These are phyloP conservation scores for Drosophila serrata DNA, from an alignment of 1,140 invertebrate genomes.

Conservation along the genomic window DNA sequence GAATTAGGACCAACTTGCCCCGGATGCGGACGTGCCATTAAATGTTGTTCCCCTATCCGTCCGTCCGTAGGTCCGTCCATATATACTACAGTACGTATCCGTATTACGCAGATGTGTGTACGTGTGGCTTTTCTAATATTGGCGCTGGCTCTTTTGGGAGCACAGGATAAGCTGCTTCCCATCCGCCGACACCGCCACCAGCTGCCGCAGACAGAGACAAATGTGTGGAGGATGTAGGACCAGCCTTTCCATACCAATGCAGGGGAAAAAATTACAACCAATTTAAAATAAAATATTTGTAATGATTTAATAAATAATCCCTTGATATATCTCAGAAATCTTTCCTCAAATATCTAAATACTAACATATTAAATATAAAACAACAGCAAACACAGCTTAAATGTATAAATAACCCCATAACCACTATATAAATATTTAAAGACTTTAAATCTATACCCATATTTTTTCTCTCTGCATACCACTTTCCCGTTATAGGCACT, in stretches of 20 bases:
- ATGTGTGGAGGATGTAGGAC: conserved; percentile 40
- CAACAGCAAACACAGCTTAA: not conserved
- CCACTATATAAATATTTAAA: not conserved
- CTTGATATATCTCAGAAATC: too few species aligned
- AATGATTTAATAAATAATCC: too few species aligned
- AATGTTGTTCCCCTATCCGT: conserved; percentile 35
- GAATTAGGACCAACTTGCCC: conserved; percentile 25
- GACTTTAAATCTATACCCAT: not conserved
- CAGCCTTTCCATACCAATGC: not conserved
- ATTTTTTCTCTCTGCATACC: conserved; percentile 7
- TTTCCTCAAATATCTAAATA: not conserved
- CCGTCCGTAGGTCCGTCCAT: not conserved
- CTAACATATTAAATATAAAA: not conserved
- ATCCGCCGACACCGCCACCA: conserved; percentile 22
- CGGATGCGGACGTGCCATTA: conserved; percentile 42
- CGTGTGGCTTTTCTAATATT: conserved; percentile 52
- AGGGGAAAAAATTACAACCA: too few species aligned
- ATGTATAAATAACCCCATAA: not conserved
- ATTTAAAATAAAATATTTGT: too few species aligned
- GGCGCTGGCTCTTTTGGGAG: conserved; percentile 27
- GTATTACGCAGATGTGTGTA: conserved; percentile 28
- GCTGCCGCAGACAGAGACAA: conserved; percentile 78
- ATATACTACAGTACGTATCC: conserved; percentile 12
- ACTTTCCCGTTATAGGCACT: conserved; percentile 60
- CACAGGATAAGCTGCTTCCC: conserved; percentile 28